A percentile compares a stretch with the other conserved stretches of the same genome.
Conservation (phyloP, 35 echinoderm and acorn worm genomes). For the Lytechinus variegatus region DNA sequence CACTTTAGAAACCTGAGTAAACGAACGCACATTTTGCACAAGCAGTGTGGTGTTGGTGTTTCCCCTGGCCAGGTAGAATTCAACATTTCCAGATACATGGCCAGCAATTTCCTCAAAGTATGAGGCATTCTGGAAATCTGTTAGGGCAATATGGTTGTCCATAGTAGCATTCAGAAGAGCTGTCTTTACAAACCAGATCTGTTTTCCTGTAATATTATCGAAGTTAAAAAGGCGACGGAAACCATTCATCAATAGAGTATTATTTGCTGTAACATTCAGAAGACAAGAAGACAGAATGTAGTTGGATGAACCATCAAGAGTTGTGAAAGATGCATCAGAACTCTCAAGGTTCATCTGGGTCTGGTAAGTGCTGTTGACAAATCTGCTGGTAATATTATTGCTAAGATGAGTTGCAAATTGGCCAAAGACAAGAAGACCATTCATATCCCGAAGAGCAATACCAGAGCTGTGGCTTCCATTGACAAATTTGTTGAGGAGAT, state of each 20-base stretch:
- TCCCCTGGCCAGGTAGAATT: conserved; percentile 28
- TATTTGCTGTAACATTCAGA: conserved; percentile 36
- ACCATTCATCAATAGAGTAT: conserved; percentile 6
- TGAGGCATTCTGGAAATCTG: conserved; percentile 41
- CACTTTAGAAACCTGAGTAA: background rate
- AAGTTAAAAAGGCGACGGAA: conserved; percentile 58
- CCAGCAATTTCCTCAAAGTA: conserved; percentile 54
- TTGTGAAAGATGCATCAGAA: conserved; percentile 7
- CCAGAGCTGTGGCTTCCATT: conserved; percentile 34
- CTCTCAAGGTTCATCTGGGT: background rate
- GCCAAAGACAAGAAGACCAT: background rate
- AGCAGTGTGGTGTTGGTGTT: background rate
- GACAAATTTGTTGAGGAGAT: conserved; percentile 26
- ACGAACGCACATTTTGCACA: background rate
- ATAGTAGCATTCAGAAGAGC: conserved; percentile 63
- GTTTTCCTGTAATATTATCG: conserved; percentile 56
- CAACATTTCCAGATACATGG: conserved; percentile 43
- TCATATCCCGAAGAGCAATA: conserved; percentile 2
- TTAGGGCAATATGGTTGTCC: conserved; percentile 57
- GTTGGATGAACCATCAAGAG: background rate
- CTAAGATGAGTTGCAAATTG: background rate
- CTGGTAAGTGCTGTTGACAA: conserved; percentile 37
- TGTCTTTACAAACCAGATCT: conserved; percentile 51
- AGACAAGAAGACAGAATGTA: conserved; percentile 26
- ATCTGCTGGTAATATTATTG: conserved; percentile 36